Base-by-base conservation (phyloP, 2,888 invertebrate species). In the Scotopteryx bipunctaria region DNA sequence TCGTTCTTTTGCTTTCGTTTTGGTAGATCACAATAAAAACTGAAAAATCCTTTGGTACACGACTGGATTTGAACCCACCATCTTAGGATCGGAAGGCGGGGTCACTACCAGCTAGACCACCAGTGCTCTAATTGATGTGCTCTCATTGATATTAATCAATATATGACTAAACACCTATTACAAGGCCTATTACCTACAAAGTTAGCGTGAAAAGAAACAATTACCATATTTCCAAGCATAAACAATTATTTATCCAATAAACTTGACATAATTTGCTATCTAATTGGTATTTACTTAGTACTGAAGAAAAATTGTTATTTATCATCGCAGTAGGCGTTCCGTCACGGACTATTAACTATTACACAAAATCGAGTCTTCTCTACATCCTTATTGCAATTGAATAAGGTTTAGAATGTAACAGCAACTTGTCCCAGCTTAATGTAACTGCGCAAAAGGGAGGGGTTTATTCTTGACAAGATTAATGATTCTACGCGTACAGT, bases 391-490 rank as follows among this genome's bases (percentile, higher is more conserved):
- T 43, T 0, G 0, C 43, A 46, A 11, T 5, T 32, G 23, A 17
- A 41, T 70, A 78, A 61, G 67, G 71, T 71, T 52, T 41, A 56
- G 41, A 53, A 35, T 53, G 3, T 35, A 21, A 32, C 43, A 23
- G 16, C 21, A 11, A 21, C 8, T 14, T 32, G 16, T 5, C 3
- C 27, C 61, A 59, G 70, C 70, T 69, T 78, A 81, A 81, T 81
- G 76, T 78, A 59, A 71, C 75, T 73, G 79, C 78, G 78, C 80
- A 79, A 76, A 72, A 78, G 84, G 87, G 87, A 73, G 88, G 84
- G 67, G 85, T 76, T 66, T 71, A 52, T 53, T 50, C 67, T 73
- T 75, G 86, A 84, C 86, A 80, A 78, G 68, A 88, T 88, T 86
- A 87, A 87, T 85, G 85, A 81, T 72, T 48, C 52, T 53, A 46